Evolutionary conservation across 2,797 vertebrate genomes (phyloP), one percentile per base, ranked within the genome.

Genomic region (Smutsia gigantea): DNA sequence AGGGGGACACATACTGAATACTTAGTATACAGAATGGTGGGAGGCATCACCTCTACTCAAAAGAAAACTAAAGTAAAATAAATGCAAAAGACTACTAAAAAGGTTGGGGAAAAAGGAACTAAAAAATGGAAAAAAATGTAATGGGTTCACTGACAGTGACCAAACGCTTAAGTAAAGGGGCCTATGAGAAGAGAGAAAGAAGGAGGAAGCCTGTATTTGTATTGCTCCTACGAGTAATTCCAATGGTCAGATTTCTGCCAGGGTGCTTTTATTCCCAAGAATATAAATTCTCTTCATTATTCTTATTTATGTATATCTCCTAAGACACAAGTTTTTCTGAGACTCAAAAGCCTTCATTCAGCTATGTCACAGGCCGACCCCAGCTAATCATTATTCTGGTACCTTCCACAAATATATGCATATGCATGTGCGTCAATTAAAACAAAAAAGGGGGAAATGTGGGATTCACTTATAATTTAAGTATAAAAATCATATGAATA

Each of bases 311-410:
- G 27, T 51, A 31, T 2, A 77, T 61, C 27, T 84, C 42, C 72
- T 83, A 93, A 31, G n/a, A 55, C 13, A 63, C 25, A 93, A 59
- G 18, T 63, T 71, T 82, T 87, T 71, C 34, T 46, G 64, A 84
- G 34, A 34, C 53, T 93, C 37, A 51, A 55, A 96, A 78, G 37
- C 90, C 61, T 87, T 89, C 64, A 59, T 86, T 95, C 34, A 37
- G 37, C 37, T 37, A 37, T 37, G 37, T 37, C 37, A 37, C 37
- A 37, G 37, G 37, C 37, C 37, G 37, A 37, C 2, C 37, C 37
- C 37, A 37, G 37, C 37, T 37, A 37, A 37, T 37, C 37, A 37
- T 37, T 37, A 37, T 37, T 37, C 37, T 37, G 37, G 37, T 37
- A 37, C 37, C 37, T 37, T 37, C 37, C 37, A 37, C 37, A 37